Base-by-base conservation (phyloP, 2,888 invertebrate genomes). In the Platerodrilus igneus region DNA sequence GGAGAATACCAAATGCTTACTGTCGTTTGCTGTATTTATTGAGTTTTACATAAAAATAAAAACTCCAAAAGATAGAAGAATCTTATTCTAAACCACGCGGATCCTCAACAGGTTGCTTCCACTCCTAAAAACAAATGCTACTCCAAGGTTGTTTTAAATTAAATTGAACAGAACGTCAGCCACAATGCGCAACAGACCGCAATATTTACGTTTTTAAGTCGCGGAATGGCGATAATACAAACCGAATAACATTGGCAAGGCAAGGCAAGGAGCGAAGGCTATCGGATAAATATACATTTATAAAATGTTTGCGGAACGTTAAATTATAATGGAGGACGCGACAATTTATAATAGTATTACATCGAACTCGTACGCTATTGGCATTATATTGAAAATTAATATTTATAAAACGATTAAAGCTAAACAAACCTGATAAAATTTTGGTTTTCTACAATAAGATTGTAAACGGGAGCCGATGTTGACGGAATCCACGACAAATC, bases 401-500 rank as follows among this genome's bases (percentile, higher is more conserved):
- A 2, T 21, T 3, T 21, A 9, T 9, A 9, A 21, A 9, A 21
- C 8, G 4, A 21, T 21, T 6, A 7, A 19, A 19, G 19, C 7
- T 21, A n/a, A 21, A 5, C 21, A 2, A 9, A 21, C n/a, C 8
- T 21, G 5, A 3, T 3, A 4, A 21, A 21, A 21, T 8, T 21
- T n/a, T 9, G 21, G 19, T 7, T 52, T 23, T 63, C 62, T 57
- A 60, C 54, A 32, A 60, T 51, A 51, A 60, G 60, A 42, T 59
- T 57, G 39, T 55, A 58, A 25, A 56, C 45, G 22, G 59, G 50
- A 19, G 56, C 47, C 29, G 56, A 47, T 25, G n/a, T n/a, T n/a
- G 47, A 39, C 14, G 53, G 49, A 37, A 55, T 53, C 55, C 55
- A 58, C 20, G 48, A 48, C 18, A 50, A 40, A 41, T 51, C 42